Conservation (phyloP, 2,888 invertebrate species). For the Neoscelio sp. region DNA sequence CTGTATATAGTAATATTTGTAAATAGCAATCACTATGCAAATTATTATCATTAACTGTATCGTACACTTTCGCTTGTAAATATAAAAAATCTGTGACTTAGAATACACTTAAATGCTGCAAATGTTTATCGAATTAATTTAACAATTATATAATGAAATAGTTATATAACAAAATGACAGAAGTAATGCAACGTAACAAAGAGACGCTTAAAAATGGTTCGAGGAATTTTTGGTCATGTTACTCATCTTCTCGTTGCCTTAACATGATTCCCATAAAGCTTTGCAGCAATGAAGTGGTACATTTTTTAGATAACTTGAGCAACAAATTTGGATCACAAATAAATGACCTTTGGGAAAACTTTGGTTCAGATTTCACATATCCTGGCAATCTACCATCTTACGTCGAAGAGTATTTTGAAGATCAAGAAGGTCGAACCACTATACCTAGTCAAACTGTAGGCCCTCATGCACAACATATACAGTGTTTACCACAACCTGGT, state of each 20-base stretch:
- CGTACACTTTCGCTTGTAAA: slow-evolving; percentile 1
- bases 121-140: slow-evolving; percentile 6
- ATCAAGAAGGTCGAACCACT: slow-evolving; percentile 83
- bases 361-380: slow-evolving; percentile 88
- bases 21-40: not conserved
- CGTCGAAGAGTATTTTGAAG: slow-evolving; percentile 90
- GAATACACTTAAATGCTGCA: slow-evolving; percentile 65
- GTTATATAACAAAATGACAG: slow-evolving; percentile 17
- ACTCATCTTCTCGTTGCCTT: slow-evolving; percentile 16
- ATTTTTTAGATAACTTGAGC: slow-evolving; percentile 87
- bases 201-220: slow-evolving; percentile 18
- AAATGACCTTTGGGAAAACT: slow-evolving; percentile 88
- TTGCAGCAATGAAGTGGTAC: slow-evolving; percentile 71
- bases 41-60: not conserved
- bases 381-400: slow-evolving; percentile 89
- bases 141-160: not conserved
- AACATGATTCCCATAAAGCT: slow-evolving; percentile 31
- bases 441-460: slow-evolving; percentile 70
- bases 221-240: slow-evolving; percentile 37
- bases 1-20: not conserved
- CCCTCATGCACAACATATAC: slow-evolving; percentile 83
- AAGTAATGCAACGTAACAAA: slow-evolving; percentile 15
- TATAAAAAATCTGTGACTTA: slow-evolving; percentile 7
- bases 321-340: slow-evolving; percentile 89
- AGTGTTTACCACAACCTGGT: slow-evolving; percentile 94